Percentiles rank a stretch among this genome's conserved stretches.
Evolutionary conservation across 2,113 vertebrate species (phyloP).

Genomic region (Neopipo cinnamomea): DNA sequence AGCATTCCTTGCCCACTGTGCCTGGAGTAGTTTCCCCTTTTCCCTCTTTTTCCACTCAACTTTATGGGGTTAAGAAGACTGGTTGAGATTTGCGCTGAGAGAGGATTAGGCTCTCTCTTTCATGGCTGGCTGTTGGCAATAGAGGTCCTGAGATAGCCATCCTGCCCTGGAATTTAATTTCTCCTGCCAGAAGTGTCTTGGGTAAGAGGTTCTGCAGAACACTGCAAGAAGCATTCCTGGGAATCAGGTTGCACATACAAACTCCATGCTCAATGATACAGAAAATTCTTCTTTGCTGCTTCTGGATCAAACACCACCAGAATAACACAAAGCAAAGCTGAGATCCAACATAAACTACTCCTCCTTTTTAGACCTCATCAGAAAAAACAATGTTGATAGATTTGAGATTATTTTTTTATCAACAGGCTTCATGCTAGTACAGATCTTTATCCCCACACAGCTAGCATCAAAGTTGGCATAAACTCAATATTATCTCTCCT

Average conservation of each 20-base stretch:
- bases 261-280: not conserved
- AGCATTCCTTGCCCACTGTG: not conserved
- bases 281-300: constrained; percentile 4
- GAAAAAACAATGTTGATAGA: not conserved
- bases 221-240: not conserved
- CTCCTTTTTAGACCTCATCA: not conserved
- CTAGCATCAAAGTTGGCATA: not conserved
- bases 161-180: not conserved
- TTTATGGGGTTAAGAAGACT: not conserved
- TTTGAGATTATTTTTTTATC: not conserved
- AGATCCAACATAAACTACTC: not conserved
- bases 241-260: not conserved
- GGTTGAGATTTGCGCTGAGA: not conserved
- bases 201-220: not conserved
- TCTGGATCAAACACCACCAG: not conserved
- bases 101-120: not conserved
- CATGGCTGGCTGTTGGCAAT: not conserved
- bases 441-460: not conserved
- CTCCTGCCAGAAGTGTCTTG: not conserved
- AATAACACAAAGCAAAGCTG: not conserved
- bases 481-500: not conserved
- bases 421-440: not conserved
- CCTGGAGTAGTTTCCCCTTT: not conserved
- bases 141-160: not conserved
- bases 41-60: not conserved